These are phyloP conservation scores for Lasaia peninsularis DNA, from an alignment of 1,140 invertebrate genomes.

Conservation along the genomic window DNA sequence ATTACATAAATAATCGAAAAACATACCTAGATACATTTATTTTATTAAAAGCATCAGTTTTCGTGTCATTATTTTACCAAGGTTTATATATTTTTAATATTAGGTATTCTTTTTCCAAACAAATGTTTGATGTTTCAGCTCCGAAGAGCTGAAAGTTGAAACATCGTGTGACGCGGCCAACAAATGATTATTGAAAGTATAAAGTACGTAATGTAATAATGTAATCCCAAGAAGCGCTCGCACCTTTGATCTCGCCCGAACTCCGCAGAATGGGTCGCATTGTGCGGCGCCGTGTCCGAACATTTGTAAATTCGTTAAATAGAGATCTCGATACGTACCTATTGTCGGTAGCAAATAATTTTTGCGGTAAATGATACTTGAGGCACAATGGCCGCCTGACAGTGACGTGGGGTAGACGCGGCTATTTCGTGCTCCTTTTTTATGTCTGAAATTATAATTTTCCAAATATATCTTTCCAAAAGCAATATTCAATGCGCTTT, in stretches of 20 bases:
- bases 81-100: too few relatives aligned
- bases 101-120: too few relatives aligned
- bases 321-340: slow-evolving; percentile 43
- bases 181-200: too few relatives aligned
- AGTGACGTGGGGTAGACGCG: slow-evolving; percentile 37
- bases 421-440: background rate
- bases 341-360: slow-evolving; percentile 54
- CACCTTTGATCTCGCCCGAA: slow-evolving; percentile 33
- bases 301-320: slow-evolving; percentile 64
- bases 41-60: too few relatives aligned
- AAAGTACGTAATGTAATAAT: background rate
- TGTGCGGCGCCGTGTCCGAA: slow-evolving; percentile 11
- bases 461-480: background rate
- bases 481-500: background rate
- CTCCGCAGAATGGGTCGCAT: slow-evolving; percentile 12
- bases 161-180: too few relatives aligned
- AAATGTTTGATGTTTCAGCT: too few relatives aligned
- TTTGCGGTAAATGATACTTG: slow-evolving; percentile 63
- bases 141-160: too few relatives aligned
- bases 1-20: too few relatives aligned
- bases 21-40: too few relatives aligned
- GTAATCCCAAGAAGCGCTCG: slow-evolving; percentile 3
- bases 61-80: too few relatives aligned
- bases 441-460: background rate
- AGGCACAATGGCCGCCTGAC: slow-evolving; percentile 40